Base-by-base conservation (phyloP, 2,888 invertebrate species). In the Cheilosia soror region DNA sequence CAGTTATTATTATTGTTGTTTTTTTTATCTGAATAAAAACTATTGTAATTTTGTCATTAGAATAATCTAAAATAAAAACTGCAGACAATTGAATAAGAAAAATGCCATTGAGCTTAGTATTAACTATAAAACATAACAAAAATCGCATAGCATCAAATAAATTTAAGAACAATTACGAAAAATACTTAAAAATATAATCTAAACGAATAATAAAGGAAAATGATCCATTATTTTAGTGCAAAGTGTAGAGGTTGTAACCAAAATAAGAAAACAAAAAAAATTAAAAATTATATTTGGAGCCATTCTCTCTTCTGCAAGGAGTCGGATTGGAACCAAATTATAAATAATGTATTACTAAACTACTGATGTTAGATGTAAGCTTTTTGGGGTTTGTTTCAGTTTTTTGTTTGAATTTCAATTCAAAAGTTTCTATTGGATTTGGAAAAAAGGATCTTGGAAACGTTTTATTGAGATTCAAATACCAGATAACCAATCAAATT, bases 221-320 rank as follows among this genome's bases (percentile, higher is more conserved):
- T 89, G 95, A 95, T 95, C 95, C 96, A 96, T 96, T 96, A 96
- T 94, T 96, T 96, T 96, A 95, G 95, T 96, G 96, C 96, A 96
- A 96, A 96, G 96, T 96, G 96, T 96, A 96, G 96, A 96, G 95
- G 96, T 96, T 96, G 95, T 96, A 95, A 73, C 60, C 44, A 72
- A 65, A 72, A 71, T 40, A 75, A 60, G 60, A 60, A 63, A 42
- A 40, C 33, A n/a, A 33, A 57, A 63, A 42, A 53, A 37, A 47
- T 40, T 57, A 57, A 33, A 57, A 58, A 33, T 47, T 42, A 42
- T 4, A 2, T 65, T 65, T 63, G 55, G 29, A 58, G 9, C 9
- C 33, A 29, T 71, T 71, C 69, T 33, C n/a, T 49, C 40, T 78
- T 58, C 72, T 33, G 20, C 11, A 15, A 40, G 40, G 69, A 55